Conservation (phyloP, 1,140 invertebrate genomes). For the Trichomalopsis sarcophagae region DNA sequence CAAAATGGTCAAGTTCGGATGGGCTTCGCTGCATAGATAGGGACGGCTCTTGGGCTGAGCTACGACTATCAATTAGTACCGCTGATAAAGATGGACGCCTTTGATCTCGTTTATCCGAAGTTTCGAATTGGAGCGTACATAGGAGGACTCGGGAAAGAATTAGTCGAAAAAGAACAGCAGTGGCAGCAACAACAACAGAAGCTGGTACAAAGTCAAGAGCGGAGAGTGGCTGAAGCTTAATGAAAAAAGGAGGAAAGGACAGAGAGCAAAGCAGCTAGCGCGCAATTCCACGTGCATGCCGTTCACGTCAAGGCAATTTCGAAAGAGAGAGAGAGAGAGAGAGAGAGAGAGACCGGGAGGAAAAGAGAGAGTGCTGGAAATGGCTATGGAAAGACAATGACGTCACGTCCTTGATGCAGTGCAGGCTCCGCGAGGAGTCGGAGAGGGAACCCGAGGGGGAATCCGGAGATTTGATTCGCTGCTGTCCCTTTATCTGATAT, state of each 20-base stretch:
- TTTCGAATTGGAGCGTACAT: background rate
- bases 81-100: background rate
- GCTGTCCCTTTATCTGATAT: slow-evolving; percentile 13
- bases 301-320: slow-evolving; percentile 21
- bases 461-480: slow-evolving; percentile 16
- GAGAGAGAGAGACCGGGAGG: background rate
- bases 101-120: background rate
- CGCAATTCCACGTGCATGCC: background rate
- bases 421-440: too few species aligned
- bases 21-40: background rate
- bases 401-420: background rate
- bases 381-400: background rate
- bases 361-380: background rate
- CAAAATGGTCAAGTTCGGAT: background rate
- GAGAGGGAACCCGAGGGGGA: background rate
- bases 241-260: too few species aligned
- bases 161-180: background rate
- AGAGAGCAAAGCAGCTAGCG: too few species aligned
- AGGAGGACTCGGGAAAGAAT: background rate
- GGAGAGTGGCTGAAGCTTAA: background rate
- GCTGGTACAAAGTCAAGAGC: background rate
- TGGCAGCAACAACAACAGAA: background rate
- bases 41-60: background rate
- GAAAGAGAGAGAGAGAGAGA: background rate
- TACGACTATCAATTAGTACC: background rate